Evolutionary conservation across 2,797 vertebrate species (phyloP).

Genomic region (Otolemur crassicaudatus): DNA sequence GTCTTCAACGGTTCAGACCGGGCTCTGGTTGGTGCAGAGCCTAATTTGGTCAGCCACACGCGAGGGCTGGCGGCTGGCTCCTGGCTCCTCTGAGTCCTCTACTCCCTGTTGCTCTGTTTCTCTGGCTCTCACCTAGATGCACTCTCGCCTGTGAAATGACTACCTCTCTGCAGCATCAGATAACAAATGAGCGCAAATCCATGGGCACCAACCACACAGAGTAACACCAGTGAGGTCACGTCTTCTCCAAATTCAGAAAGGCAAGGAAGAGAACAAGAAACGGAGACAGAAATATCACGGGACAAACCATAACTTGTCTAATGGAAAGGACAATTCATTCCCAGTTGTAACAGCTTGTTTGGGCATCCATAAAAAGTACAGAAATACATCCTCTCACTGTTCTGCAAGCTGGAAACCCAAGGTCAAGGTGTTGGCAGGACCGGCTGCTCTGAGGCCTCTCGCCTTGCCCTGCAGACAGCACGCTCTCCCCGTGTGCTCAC

Average conservation of each 20-base stretch:
- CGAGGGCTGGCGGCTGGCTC: background rate
- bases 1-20: rapidly evolving
- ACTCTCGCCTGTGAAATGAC: background rate
- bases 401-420: background rate
- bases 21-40: background rate
- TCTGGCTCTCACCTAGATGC: background rate
- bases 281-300: background rate
- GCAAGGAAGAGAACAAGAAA: background rate
- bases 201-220: background rate
- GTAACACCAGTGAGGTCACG: background rate
- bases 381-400: rapidly evolving
- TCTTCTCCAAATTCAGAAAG: background rate
- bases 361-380: rapidly evolving
- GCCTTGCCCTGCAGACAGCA: rapidly evolving
- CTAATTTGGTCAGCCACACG: background rate
- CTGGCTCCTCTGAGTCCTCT: background rate
- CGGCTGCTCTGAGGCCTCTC: background rate
- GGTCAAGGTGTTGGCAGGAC: rapidly evolving
- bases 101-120: background rate
- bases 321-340: background rate
- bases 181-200: background rate
- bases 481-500: background rate
- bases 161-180: too few species aligned
- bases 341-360: too few species aligned
- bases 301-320: background rate